Conservation (phyloP, 1,140 invertebrate species). For the Caerostris extrusa region DNA sequence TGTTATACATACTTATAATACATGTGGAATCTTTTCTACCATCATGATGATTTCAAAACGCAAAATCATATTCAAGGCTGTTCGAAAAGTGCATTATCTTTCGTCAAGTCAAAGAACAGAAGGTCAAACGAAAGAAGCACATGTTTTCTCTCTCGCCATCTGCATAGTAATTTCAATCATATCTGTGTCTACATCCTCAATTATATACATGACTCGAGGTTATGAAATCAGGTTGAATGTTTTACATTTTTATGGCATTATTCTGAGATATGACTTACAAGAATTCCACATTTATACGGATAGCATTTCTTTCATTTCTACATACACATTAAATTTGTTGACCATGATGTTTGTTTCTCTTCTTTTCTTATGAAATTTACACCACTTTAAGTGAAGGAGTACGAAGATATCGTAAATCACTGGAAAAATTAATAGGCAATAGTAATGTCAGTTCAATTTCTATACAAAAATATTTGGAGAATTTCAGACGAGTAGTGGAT, state of each 20-base stretch:
- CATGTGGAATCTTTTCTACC: neutral
- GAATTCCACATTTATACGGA: neutral
- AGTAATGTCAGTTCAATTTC: neutral
- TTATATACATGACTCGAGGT: neutral
- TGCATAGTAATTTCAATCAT: neutral
- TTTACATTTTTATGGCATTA: neutral
- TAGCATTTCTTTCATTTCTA: neutral
- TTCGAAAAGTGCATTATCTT: neutral
- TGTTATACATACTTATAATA: neutral
- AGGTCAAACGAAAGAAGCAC: neutral
- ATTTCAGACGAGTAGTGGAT: slow-evolving; percentile 18
- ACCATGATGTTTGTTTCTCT: slow-evolving; percentile 11
- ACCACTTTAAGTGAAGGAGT: neutral
- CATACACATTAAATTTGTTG: neutral
- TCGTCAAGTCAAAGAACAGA: too few relatives aligned
- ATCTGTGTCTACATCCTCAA: neutral
- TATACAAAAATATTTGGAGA: neutral
- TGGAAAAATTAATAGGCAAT: neutral
- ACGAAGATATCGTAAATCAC: slow-evolving; percentile 6
- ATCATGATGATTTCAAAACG: neutral
- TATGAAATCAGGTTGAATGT: neutral
- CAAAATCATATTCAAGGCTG: neutral
- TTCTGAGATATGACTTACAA: neutral
- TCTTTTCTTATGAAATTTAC: neutral
- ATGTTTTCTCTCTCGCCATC: neutral